These are phyloP conservation scores for Neomonachus schauinslandi DNA, from an alignment of 2,113 vertebrate genomes.

Conservation along the genomic window DNA sequence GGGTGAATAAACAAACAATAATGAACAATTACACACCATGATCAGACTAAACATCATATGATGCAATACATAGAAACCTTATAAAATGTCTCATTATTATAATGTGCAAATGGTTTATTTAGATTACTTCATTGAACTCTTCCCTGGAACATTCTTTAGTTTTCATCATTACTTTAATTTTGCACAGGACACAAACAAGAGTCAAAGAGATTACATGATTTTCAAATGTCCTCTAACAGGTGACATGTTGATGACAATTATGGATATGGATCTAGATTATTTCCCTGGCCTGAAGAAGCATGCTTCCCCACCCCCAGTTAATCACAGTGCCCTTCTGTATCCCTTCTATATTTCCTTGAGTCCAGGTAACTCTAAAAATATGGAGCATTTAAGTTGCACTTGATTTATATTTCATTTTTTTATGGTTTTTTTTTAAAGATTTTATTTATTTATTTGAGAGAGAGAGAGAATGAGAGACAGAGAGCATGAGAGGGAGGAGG, in stretches of 20 bases:
- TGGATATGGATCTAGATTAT: background rate
- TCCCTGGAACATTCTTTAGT: background rate
- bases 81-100: background rate
- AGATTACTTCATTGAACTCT: background rate
- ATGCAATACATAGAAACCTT: background rate
- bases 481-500: no score
- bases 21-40: background rate
- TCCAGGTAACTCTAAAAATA: background rate
- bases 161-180: background rate
- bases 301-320: fast-evolving
- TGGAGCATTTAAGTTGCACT: background rate
- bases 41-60: background rate
- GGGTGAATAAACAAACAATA: background rate
- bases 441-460: no score
- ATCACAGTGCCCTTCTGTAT: background rate
- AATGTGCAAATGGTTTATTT: background rate
- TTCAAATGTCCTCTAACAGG: background rate
- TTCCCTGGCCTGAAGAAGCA: background rate
- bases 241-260: background rate
- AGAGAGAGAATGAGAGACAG: no score
- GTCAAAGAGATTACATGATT: background rate
- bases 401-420: background rate
- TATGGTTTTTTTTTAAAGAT: no score
- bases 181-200: background rate
- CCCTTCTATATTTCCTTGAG: background rate